Evolutionary conservation across 2,888 invertebrate genomes (phyloP).

Genomic region (Tetanocera ferruginea): DNA sequence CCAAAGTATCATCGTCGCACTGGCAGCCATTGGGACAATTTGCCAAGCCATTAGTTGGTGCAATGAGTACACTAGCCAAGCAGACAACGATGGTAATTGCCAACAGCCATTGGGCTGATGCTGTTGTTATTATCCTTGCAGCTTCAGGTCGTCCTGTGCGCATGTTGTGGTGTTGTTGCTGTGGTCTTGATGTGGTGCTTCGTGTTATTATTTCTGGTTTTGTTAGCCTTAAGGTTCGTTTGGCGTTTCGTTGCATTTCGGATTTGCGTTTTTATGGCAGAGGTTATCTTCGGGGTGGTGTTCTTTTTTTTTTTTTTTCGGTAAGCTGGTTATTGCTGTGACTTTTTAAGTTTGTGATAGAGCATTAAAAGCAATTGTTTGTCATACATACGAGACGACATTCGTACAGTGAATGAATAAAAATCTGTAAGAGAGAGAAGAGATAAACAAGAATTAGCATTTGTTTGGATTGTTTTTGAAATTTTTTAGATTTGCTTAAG

Average conservation of each 20-base stretch:
- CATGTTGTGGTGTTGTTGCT: conserved; percentile 24
- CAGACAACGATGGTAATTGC: conserved; percentile 54
- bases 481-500: too few relatives aligned
- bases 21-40: conserved; percentile 90
- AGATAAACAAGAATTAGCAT: neutral
- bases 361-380: conserved; percentile 59
- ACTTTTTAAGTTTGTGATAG: conserved; percentile 40
- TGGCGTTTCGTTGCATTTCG: conserved; percentile 12
- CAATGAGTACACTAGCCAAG: conserved; percentile 43
- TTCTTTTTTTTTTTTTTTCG: conserved; percentile 26
- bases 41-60: conserved; percentile 70
- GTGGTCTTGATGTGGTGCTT: neutral
- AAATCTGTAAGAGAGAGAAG: neutral
- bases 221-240: neutral
- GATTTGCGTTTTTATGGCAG: conserved; percentile 25
- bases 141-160: neutral
- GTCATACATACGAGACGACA: conserved; percentile 57
- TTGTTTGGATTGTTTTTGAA: neutral
- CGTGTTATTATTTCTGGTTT: neutral
- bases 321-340: conserved; percentile 2
- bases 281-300: conserved; percentile 21
- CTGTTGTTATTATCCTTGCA: neutral
- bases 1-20: conserved; percentile 91
- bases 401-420: conserved; percentile 47
- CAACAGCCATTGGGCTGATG: conserved; percentile 45